Evolutionary conservation across 2,888 invertebrate genomes (phyloP).

Genomic region (Harpagoxenus sublaevis): DNA sequence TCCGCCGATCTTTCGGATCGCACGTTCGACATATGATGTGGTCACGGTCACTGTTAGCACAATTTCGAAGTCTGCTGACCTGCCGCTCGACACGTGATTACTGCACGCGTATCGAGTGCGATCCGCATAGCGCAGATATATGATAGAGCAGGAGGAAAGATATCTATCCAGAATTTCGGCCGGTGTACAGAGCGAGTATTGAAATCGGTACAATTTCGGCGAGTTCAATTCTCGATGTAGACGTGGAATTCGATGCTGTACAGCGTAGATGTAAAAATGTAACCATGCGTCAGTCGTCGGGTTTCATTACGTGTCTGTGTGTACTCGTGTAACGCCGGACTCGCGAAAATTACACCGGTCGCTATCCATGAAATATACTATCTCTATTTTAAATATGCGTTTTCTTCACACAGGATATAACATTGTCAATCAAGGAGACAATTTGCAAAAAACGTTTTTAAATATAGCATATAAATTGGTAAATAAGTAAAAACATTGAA

Average conservation of each 20-base stretch:
- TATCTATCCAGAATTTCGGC: not conserved
- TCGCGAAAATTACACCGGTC: constrained; percentile 15
- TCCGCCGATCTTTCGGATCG: constrained; percentile 16
- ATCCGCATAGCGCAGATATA: not conserved
- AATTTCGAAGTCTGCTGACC: constrained; percentile 30
- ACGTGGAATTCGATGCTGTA: not conserved
- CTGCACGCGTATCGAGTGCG: constrained; percentile 13
- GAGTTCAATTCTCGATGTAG: constrained; percentile 29
- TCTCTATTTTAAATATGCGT: not conserved
- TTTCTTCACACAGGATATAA: not conserved
- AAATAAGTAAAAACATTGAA: not conserved
- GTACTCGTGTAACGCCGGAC: not conserved
- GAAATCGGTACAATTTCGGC: constrained; percentile 19
- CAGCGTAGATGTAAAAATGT: not conserved
- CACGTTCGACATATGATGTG: constrained; percentile 39
- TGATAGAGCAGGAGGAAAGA: not conserved
- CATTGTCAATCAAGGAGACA: not conserved
- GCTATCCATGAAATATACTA: not conserved
- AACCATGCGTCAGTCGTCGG: constrained; percentile 22
- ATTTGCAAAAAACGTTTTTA: not conserved
- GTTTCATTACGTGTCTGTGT: constrained; percentile 15
- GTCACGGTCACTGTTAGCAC: constrained; percentile 39
- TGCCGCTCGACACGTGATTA: constrained; percentile 3
- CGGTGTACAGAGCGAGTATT: constrained; percentile 12
- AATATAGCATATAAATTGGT: not conserved